Conservation (phyloP, 2,888 invertebrate species). For the Macrophya alboannulata region DNA sequence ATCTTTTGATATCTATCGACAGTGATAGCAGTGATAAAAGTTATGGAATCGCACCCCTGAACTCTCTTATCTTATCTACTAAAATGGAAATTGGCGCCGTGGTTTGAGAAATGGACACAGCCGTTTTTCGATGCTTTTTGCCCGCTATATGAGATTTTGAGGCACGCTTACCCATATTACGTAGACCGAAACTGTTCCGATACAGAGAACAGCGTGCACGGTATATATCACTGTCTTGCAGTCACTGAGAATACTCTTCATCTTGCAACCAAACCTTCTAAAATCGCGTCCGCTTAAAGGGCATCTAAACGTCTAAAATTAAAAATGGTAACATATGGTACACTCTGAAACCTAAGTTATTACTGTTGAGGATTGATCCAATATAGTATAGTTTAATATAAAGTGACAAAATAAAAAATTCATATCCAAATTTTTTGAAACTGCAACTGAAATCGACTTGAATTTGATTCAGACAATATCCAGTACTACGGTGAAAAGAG, state of each 20-base stretch:
- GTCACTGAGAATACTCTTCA: constrained; percentile 33
- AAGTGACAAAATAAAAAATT: too few species aligned
- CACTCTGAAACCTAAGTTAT: not conserved
- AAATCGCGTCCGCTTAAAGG: constrained; percentile 18
- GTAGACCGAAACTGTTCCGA: constrained; percentile 44
- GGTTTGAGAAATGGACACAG: constrained; percentile 1
- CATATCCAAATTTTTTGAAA: too few species aligned
- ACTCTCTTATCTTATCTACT: not conserved
- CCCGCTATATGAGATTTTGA: constrained; percentile 46
- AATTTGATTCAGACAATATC: too few species aligned
- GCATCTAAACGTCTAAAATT: constrained; percentile 5
- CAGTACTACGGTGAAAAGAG: too few species aligned
- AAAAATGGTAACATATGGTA: not conserved
- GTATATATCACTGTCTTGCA: constrained; percentile 24
- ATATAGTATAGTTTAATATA: too few species aligned
- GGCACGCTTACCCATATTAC: constrained; percentile 51
- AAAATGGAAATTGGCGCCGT: constrained; percentile 31
- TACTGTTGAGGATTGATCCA: too few species aligned
- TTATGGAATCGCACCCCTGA: too few species aligned
- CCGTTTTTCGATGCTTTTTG: constrained; percentile 51
- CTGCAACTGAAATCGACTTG: too few species aligned
- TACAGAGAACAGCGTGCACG: constrained; percentile 50
- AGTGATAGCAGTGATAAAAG: too few species aligned
- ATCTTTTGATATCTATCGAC: too few species aligned
- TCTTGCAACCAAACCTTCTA: constrained; percentile 24